phyloP scores from a whole-genome alignment of 2,888 invertebrate genomes.

The Clostera curtula region DNA sequence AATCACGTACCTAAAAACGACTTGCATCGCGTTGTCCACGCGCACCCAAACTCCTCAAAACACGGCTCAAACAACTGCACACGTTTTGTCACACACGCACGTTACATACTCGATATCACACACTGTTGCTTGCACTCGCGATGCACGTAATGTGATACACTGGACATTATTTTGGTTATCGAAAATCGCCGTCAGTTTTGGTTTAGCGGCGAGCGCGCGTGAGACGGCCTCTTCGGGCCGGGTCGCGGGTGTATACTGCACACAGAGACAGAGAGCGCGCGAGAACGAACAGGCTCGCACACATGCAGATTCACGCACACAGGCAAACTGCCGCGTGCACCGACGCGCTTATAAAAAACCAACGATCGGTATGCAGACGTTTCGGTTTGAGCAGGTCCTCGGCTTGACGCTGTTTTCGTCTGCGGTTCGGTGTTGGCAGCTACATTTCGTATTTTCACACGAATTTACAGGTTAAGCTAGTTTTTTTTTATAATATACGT shows the following conservation, averaged over 20 bases:
- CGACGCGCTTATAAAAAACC: constrained; percentile 68
- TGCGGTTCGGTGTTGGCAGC: constrained; percentile 64
- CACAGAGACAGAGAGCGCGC: constrained; percentile 62
- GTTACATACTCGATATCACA: constrained; percentile 69
- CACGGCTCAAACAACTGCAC: constrained; percentile 59
- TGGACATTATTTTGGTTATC: constrained; percentile 70
- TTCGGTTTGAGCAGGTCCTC: constrained; percentile 73
- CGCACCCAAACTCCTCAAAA: constrained; percentile 58
- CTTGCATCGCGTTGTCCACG: constrained; percentile 63
- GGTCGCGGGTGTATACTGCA: constrained; percentile 65
- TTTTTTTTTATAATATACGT: too few relatives aligned
- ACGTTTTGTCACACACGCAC: constrained; percentile 65
- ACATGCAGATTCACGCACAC: constrained; percentile 43
- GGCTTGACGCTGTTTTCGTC: constrained; percentile 74
- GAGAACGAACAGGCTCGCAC: constrained; percentile 52
- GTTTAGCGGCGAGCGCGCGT: constrained; percentile 40
- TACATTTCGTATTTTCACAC: constrained; percentile 37
- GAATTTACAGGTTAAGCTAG: constrained; percentile 7
- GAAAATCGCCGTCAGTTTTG: constrained; percentile 62
- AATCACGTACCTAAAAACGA: constrained; percentile 72
- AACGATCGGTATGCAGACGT: constrained; percentile 75
- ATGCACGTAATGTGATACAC: constrained; percentile 62
- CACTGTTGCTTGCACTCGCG: constrained; percentile 70
- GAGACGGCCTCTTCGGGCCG: constrained; percentile 43
- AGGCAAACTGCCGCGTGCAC: constrained; percentile 40